These are phyloP conservation scores for Prenolepis imparis DNA, from an alignment of 2,888 invertebrate species.

Conservation along the genomic window DNA sequence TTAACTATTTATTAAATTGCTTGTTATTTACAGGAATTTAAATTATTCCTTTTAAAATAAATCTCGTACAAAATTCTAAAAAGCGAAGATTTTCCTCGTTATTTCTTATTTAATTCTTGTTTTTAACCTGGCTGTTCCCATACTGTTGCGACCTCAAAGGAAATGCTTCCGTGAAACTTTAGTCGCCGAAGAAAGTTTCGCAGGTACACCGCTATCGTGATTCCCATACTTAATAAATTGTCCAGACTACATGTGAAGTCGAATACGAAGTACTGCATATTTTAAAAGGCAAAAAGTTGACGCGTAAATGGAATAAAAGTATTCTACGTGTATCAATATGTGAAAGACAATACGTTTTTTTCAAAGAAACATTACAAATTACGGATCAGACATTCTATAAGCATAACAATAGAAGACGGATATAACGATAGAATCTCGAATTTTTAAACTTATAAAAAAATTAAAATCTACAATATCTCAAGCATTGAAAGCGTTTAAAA, in stretches of 20 bases:
- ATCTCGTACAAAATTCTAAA: background rate
- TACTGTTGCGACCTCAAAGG: conserved; percentile 90
- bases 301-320: background rate
- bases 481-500: background rate
- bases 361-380: background rate
- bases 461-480: background rate
- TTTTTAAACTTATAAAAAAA: no score
- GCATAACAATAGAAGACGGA: no score
- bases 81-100: background rate
- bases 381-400: no score
- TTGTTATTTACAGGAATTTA: background rate
- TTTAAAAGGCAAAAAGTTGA: background rate
- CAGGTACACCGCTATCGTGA: conserved; percentile 88
- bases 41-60: background rate
- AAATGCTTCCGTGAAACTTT: conserved; percentile 88
- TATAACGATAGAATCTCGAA: no score
- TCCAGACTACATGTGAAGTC: conserved; percentile 88
- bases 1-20: background rate
- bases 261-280: conserved; percentile 90
- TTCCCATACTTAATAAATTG: conserved; percentile 88
- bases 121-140: conserved; percentile 90
- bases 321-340: background rate
- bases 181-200: conserved; percentile 77
- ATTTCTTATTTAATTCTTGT: conserved; percentile 5
- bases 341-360: background rate